Conservation (phyloP, 1,140 invertebrate species). For the Caenorhabditis latens region DNA sequence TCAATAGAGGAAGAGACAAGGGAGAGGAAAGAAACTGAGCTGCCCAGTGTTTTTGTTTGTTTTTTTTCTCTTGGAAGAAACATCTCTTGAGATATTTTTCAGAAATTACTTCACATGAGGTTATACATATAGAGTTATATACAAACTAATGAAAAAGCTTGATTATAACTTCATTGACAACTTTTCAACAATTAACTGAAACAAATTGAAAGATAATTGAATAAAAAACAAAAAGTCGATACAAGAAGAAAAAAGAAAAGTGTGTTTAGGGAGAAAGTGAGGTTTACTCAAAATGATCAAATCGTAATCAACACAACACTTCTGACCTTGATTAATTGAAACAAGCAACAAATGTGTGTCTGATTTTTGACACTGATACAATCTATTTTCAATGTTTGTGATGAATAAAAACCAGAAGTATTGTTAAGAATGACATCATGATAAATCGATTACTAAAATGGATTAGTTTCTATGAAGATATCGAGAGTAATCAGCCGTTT, state of each 20-base stretch:
- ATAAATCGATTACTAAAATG: background rate
- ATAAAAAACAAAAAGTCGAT: background rate
- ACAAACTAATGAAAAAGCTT: no score
- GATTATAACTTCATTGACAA: no score
- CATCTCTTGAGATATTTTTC: background rate
- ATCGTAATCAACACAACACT: constrained; percentile 36
- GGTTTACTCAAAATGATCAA: constrained; percentile 20
- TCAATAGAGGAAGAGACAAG: background rate
- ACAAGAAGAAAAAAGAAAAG: background rate
- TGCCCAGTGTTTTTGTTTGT: background rate
- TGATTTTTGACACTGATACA: constrained; percentile 35
- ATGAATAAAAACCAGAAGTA: background rate
- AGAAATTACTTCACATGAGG: no score
- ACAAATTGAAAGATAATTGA: background rate
- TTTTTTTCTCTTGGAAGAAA: background rate
- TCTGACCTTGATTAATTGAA: constrained; percentile 31
- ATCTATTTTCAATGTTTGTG: constrained; percentile 25
- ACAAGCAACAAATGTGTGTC: constrained; percentile 39
- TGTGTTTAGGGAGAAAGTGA: background rate
- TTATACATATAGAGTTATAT: no score
- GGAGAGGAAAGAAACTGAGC: background rate
- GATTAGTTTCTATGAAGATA: constrained; percentile 3
- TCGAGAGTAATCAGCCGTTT: constrained; percentile 21
- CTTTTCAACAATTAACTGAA: no score
- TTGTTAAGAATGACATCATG: constrained; percentile 27